Evolutionary conservation across 2,888 invertebrate genomes (phyloP).

Genomic region (Colostygia pectinataria): DNA sequence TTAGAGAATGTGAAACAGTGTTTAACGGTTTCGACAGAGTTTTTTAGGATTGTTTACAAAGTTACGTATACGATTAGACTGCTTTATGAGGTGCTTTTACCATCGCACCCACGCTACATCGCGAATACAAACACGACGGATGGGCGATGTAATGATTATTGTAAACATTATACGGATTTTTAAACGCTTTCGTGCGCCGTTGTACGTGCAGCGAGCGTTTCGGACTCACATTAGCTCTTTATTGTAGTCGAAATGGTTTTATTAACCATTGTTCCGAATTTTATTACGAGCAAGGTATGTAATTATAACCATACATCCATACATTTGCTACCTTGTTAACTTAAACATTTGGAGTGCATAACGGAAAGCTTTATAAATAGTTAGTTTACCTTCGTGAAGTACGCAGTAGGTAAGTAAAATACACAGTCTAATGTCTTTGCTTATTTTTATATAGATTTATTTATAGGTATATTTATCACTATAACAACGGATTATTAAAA

Average conservation of each 20-base stretch:
- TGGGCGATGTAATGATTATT: conserved; percentile 59
- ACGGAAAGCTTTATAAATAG: no score
- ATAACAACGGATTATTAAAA: no score
- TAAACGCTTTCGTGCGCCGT: conserved; percentile 43
- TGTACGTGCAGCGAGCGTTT: conserved; percentile 31
- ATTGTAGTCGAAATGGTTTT: conserved; percentile 34
- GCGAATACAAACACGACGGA: conserved; percentile 63
- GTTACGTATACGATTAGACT: conserved; percentile 62
- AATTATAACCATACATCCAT: conserved; percentile 16
- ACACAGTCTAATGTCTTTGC: no score
- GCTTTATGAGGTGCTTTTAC: conserved; percentile 66
- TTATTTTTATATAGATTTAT: no score
- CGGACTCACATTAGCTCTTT: conserved; percentile 21
- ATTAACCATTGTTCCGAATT: conserved; percentile 31
- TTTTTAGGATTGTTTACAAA: conserved; percentile 63
- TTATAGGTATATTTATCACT: no score
- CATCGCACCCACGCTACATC: conserved; percentile 57
- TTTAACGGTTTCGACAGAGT: conserved; percentile 63
- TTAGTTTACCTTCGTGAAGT: no score
- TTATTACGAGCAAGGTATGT: conserved; percentile 20
- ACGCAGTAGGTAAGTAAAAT: no score
- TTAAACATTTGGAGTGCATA: neutral
- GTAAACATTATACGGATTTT: conserved; percentile 61
- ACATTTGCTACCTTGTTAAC: conserved; percentile 16
- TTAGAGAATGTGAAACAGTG: conserved; percentile 73